Conservation (phyloP, 2,888 invertebrate genomes). For the Pristionchus japonicus region DNA sequence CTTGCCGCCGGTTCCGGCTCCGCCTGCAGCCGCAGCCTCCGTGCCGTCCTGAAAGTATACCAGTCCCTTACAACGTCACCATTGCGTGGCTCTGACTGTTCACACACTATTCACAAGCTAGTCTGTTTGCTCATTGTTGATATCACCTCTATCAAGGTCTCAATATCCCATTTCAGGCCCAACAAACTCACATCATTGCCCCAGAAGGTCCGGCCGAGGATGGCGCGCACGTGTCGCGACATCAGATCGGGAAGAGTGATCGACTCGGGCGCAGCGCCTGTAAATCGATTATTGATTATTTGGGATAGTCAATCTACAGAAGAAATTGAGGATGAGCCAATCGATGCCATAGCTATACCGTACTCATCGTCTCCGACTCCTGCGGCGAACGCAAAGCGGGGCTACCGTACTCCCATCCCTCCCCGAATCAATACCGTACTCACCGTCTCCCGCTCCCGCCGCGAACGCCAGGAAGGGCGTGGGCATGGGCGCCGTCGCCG, state of each 20-base stretch:
- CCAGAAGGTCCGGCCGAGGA: constrained; percentile 81
- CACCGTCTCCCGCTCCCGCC: neutral
- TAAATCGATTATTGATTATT: neutral
- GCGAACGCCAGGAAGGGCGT: constrained; percentile 39
- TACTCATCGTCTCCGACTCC: neutral
- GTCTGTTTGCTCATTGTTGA: too few relatives aligned
- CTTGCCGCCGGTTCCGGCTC: constrained; percentile 79
- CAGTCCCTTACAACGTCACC: too few relatives aligned
- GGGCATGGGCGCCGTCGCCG: constrained; percentile 41
- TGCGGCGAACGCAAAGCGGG: neutral
- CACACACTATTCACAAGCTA: too few relatives aligned
- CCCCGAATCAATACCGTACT: neutral
- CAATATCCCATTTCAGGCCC: too few relatives aligned
- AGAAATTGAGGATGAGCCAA: too few relatives aligned
- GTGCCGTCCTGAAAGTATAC: constrained; percentile 43
- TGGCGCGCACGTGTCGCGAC: constrained; percentile 85
- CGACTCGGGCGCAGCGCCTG: constrained; percentile 48
- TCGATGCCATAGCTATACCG: neutral
- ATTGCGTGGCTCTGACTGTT: too few relatives aligned
- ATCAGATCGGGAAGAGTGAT: constrained; percentile 80
- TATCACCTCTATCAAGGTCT: too few relatives aligned
- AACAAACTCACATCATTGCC: constrained; percentile 51
- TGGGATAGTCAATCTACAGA: neutral
- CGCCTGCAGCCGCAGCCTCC: constrained; percentile 82
- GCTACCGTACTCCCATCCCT: neutral